Evolutionary conservation across 1,140 invertebrate species (phyloP).

Genomic region (Caenorhabditis brenneri): DNA sequence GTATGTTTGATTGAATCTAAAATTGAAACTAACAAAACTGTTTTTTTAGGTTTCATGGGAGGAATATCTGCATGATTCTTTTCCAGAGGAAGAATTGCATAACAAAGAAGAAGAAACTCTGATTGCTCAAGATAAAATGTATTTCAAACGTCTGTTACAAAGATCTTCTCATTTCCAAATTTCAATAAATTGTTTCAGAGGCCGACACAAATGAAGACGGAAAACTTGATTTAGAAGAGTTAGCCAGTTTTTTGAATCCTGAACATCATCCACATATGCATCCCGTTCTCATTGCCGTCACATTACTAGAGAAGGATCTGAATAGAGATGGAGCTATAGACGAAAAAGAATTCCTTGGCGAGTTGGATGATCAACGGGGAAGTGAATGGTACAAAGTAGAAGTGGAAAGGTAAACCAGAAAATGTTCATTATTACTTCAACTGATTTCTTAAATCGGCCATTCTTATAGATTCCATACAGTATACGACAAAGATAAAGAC

Average conservation of each 20-base stretch:
- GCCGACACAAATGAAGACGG: slow-evolving; percentile 26
- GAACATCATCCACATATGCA: slow-evolving; percentile 45
- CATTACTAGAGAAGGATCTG: slow-evolving; percentile 16
- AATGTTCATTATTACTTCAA: not conserved
- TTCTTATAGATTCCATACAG: slow-evolving; percentile 12
- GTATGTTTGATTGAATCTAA: not conserved
- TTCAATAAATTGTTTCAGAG: not conserved
- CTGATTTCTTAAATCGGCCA: not conserved
- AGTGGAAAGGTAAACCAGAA: not conserved
- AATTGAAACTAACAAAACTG: not conserved
- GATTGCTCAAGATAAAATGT: slow-evolving; percentile 1
- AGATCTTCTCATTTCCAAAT: not conserved
- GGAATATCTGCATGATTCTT: slow-evolving; percentile 21
- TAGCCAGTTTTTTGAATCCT: slow-evolving; percentile 20
- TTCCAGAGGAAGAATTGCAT: slow-evolving; percentile 22
- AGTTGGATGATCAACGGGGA: not conserved
- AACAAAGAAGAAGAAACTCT: slow-evolving; percentile 27
- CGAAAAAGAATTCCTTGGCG: slow-evolving; percentile 35
- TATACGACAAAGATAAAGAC: slow-evolving; percentile 25
- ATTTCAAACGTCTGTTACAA: not conserved
- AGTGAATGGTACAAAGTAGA: slow-evolving; percentile 46
- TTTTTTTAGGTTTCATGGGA: slow-evolving; percentile 36
- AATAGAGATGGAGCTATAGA: slow-evolving; percentile 44
- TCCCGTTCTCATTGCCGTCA: slow-evolving; percentile 9
- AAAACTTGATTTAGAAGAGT: not conserved